Conservation (phyloP, 2,113 vertebrate genomes). For the Uria lomvia region DNA sequence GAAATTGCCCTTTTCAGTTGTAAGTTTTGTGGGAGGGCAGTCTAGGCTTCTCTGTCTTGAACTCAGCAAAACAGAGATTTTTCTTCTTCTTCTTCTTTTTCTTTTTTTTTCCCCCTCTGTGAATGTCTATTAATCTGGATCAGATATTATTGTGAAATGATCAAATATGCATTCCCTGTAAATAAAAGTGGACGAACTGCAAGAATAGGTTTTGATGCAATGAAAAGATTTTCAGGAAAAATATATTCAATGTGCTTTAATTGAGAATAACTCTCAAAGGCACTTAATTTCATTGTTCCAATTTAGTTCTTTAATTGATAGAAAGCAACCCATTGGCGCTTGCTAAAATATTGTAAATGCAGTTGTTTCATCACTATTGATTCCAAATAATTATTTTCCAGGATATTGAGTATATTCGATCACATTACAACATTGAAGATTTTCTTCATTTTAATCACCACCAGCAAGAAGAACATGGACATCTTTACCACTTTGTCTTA, state of each 20-base stretch:
- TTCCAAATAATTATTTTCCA: slow-evolving; percentile 46
- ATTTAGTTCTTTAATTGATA: background rate
- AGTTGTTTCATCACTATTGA: background rate
- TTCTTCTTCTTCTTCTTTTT: fast-evolving
- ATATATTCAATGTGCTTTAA: background rate
- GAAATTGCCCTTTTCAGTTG: background rate
- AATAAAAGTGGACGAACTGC: background rate
- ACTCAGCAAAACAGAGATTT: background rate
- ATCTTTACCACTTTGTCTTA: slow-evolving; percentile 81
- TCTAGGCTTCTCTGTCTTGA: background rate
- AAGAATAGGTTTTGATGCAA: background rate
- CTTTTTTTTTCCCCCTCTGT: fast-evolving
- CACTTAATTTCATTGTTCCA: background rate
- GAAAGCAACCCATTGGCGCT: background rate
- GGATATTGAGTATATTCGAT: slow-evolving; percentile 85
- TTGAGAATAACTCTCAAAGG: background rate
- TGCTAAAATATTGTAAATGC: background rate
- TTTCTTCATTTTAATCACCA: slow-evolving; percentile 87
- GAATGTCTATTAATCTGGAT: background rate
- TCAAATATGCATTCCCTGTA: background rate
- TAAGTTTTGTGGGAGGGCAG: background rate
- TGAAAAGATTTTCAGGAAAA: background rate
- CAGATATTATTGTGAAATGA: background rate
- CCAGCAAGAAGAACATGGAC: slow-evolving; percentile 83
- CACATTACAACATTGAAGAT: slow-evolving; percentile 89